These are phyloP conservation scores for Coptotermes formosanus DNA, from an alignment of 1,140 invertebrate species.

Conservation along the genomic window DNA sequence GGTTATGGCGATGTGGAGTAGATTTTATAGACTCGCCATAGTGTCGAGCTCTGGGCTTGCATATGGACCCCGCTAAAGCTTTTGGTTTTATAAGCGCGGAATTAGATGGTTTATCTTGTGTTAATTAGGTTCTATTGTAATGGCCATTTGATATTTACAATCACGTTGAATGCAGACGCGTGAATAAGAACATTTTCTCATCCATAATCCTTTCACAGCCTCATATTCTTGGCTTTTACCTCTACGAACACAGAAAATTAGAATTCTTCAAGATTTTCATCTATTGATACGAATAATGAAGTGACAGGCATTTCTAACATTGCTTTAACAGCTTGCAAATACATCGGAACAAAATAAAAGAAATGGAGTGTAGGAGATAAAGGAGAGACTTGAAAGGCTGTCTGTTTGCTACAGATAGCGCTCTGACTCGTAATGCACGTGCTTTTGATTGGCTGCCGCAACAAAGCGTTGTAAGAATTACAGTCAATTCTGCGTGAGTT, in stretches of 20 bases:
- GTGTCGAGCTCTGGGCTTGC: too few relatives aligned
- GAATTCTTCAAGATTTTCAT: background rate
- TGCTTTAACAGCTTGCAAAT: background rate
- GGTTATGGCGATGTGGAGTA: too few relatives aligned
- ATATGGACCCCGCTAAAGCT: too few relatives aligned
- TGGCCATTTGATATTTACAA: too few relatives aligned
- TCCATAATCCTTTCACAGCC: too few relatives aligned
- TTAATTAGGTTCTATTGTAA: too few relatives aligned
- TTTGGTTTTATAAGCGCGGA: too few relatives aligned
- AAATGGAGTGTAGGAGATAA: background rate
- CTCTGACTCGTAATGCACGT: background rate
- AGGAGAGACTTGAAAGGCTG: conserved; percentile 6
- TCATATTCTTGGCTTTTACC: background rate
- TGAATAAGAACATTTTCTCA: too few relatives aligned
- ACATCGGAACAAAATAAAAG: background rate
- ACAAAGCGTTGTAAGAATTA: background rate
- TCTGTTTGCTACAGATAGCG: background rate
- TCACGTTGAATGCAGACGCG: too few relatives aligned
- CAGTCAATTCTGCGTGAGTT: background rate
- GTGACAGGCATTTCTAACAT: background rate
- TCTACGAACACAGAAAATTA: background rate
- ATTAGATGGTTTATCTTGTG: too few relatives aligned
- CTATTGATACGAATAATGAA: background rate
- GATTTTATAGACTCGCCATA: too few relatives aligned
- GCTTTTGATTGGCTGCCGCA: conserved; percentile 9